Evolutionary conservation across 2,797 vertebrate genomes (phyloP), one percentile per base, ranked within the genome.

Genomic region (Sebastes minor): DNA sequence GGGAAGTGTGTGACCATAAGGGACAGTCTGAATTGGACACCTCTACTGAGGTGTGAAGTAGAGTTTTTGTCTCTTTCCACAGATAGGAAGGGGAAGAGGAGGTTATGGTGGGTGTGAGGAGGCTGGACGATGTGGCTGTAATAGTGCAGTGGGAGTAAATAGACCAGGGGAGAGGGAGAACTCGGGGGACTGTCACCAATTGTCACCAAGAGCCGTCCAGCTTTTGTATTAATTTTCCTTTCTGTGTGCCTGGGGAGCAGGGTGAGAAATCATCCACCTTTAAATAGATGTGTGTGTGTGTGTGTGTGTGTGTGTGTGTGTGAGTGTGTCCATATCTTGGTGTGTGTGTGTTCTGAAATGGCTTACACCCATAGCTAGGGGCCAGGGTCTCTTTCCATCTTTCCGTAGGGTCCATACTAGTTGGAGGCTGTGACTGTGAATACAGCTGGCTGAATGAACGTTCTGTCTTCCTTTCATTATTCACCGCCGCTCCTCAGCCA

Each of bases 1-100:
- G 82, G 83, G 83, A 88, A 90, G 92, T 82, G 85, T 91, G 84
- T 88, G 91, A 91, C 92, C 94, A 88, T 88, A 78, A 93, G 95
- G 92, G 95, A 95, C 88, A 82, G 86, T 88, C 88, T 69, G 90
- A 95, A 96, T 96, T 91, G 93, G 92, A 96, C 96, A 96, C 95
- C 95, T 94, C 88, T 62, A 72, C 68, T 63, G 91, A 96, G 89
- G 95, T 96, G 96, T 93, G 94, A 96, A 96, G 94, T 94, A 89
- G 93, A 93, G 90, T 94, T 95, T 95, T 94, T 93, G 89, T 95
- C 92, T 91, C 80, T 77, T 81, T 88, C 85, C 71, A 63, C 80
- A 74, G 85, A 90, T 77, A 28, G 72, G 60, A 86, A 83, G 56
- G 74, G 70, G 81, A 52, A 25, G 67, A 79, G 60, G 82, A 84